These are phyloP conservation scores for Spilarctia lutea DNA, from an alignment of 2,888 invertebrate genomes.

Conservation along the genomic window DNA sequence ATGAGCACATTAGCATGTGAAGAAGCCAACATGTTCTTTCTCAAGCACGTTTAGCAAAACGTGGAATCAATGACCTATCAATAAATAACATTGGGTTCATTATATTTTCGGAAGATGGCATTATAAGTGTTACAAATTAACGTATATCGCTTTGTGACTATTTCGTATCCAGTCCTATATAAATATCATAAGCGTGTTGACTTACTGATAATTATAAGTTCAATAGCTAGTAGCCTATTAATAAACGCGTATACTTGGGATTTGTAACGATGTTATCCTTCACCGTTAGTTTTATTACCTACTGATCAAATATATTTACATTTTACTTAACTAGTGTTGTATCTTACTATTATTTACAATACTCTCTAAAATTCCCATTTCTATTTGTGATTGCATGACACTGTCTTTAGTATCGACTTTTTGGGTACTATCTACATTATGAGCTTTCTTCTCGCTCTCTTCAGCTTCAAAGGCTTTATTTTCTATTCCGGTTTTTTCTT, in stretches of 20 bases:
- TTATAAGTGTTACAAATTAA: neutral
- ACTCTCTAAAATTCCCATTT: slow-evolving; percentile 78
- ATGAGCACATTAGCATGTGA: neutral
- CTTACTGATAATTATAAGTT: neutral
- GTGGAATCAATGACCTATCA: no score
- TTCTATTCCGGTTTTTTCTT: slow-evolving; percentile 70
- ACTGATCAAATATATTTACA: neutral
- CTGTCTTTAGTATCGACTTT: slow-evolving; percentile 54
- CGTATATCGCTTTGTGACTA: neutral
- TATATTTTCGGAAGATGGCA: neutral
- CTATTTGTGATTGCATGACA: slow-evolving; percentile 73
- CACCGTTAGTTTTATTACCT: slow-evolving; percentile 19
- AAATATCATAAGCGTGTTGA: neutral
- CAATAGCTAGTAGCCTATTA: neutral
- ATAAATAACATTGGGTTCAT: neutral
- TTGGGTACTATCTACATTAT: slow-evolving; percentile 33
- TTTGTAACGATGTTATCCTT: slow-evolving; percentile 16
- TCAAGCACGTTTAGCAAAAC: no score
- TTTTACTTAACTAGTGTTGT: slow-evolving; percentile 42
- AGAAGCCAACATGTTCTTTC: neutral
- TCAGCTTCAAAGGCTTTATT: slow-evolving; percentile 81
- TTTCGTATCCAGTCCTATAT: neutral
- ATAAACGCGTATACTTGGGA: neutral
- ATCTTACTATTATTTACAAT: slow-evolving; percentile 77
- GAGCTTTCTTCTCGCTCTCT: slow-evolving; percentile 65